These are phyloP conservation scores for Trypoxylus dichotomus DNA, from an alignment of 1,140 invertebrate species.

Conservation along the genomic window DNA sequence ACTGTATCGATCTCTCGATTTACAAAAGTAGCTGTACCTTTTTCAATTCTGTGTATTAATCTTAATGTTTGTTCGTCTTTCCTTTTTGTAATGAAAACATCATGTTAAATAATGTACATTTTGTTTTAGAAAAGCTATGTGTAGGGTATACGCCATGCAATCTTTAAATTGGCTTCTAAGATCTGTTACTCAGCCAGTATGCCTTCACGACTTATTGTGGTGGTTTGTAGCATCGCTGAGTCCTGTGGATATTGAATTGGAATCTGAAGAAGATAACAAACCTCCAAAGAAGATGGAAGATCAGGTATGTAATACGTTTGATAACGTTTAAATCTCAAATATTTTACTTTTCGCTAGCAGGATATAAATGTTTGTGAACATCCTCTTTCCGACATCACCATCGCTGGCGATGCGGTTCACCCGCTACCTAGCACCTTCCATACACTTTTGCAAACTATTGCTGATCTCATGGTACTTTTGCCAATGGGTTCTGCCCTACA, in stretches of 20 bases:
- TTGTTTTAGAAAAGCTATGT: slow-evolving; percentile 70
- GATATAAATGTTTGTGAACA: slow-evolving; percentile 72
- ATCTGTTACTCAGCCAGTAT: slow-evolving; percentile 86
- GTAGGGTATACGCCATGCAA: slow-evolving; percentile 85
- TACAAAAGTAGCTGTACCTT: no score
- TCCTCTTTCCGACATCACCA: slow-evolving; percentile 76
- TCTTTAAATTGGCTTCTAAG: slow-evolving; percentile 94
- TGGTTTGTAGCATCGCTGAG: slow-evolving; percentile 85
- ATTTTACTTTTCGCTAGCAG: slow-evolving; percentile 31
- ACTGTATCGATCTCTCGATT: no score
- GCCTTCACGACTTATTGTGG: slow-evolving; percentile 93
- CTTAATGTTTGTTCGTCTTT: no score
- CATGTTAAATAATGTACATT: not conserved
- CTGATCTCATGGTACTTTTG: slow-evolving; percentile 88
- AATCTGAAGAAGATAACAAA: slow-evolving; percentile 58
- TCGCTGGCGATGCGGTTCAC: slow-evolving; percentile 79
- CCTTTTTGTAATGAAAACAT: no score
- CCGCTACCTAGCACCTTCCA: slow-evolving; percentile 85
- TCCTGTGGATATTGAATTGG: slow-evolving; percentile 55
- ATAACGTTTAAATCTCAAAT: not conserved
- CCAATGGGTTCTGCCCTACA: slow-evolving; percentile 85
- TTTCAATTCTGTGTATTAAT: no score
- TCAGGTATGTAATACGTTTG: slow-evolving; percentile 50
- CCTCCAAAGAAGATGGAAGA: slow-evolving; percentile 59
- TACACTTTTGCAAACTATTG: slow-evolving; percentile 85